Conservation (phyloP, 2,888 invertebrate species). For the Melieria crassipennis region DNA sequence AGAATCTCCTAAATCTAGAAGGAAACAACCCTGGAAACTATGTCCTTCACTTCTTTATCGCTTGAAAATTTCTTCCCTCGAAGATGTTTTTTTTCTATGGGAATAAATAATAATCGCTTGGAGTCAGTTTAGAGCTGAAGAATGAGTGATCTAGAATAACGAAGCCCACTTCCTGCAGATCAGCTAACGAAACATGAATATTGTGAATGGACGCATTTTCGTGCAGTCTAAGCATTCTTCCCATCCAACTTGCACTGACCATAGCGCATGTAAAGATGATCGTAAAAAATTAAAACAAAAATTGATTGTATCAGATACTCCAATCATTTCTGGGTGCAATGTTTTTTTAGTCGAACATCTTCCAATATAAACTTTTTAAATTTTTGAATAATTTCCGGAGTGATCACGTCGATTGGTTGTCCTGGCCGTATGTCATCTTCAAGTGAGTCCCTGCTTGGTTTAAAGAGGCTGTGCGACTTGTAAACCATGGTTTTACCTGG, state of each 20-base stretch:
- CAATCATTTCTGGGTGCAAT: constrained; percentile 11
- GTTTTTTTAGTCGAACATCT: constrained; percentile 11
- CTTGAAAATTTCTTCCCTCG: neutral
- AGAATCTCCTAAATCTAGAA: too few species aligned
- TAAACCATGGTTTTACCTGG: neutral
- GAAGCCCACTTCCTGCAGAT: neutral
- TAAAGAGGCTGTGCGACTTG: neutral
- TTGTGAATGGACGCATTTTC: neutral
- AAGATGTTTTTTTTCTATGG: neutral
- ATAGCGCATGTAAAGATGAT: constrained; percentile 5
- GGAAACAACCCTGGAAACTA: too few species aligned
- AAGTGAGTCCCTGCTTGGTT: neutral
- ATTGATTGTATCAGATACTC: constrained; percentile 5
- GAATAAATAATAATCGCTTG: neutral
- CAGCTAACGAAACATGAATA: neutral
- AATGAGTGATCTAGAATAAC: neutral
- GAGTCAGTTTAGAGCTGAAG: neutral
- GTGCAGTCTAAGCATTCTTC: constrained; percentile 7
- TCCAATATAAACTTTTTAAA: neutral
- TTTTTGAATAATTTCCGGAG: neutral
- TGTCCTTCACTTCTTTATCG: neutral
- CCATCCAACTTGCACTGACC: constrained; percentile 15
- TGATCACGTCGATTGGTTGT: neutral
- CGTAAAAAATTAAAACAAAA: constrained; percentile 10
- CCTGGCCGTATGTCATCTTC: constrained; percentile 3